Percentiles rank a stretch among this genome's conserved stretches.
Evolutionary conservation across 2,113 vertebrate genomes (phyloP).

Genomic region (Tachuris rubrigastra): DNA sequence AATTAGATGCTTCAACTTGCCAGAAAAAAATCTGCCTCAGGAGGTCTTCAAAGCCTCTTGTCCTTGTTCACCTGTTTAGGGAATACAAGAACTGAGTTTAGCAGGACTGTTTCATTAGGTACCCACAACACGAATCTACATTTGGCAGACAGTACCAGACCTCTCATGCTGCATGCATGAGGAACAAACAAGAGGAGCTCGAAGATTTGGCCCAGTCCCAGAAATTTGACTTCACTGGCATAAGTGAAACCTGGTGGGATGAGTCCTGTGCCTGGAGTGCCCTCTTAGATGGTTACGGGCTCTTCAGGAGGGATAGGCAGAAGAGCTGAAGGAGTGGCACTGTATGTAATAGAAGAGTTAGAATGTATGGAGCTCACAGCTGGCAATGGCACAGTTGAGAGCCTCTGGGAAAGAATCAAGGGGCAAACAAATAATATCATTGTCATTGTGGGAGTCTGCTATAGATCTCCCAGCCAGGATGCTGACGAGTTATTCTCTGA

Average conservation of each 20-base stretch:
- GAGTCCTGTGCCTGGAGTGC: background rate
- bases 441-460: background rate
- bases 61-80: background rate
- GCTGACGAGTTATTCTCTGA: background rate
- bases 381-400: background rate
- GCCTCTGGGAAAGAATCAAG: background rate
- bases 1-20: background rate
- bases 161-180: background rate
- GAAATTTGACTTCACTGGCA: background rate
- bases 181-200: background rate
- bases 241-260: background rate
- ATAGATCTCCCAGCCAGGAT: background rate
- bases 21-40: background rate
- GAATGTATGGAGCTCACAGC: background rate
- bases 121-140: background rate
- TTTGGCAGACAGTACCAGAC: background rate
- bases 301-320: background rate
- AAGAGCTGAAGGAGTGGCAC: background rate
- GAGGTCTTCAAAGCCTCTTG: background rate
- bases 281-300: background rate
- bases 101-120: background rate
- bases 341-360: background rate
- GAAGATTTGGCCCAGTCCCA: background rate
- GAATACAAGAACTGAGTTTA: background rate
- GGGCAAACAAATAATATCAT: background rate